Evolutionary conservation across 2,888 invertebrate genomes (phyloP).

Genomic region (Sesia apiformis): DNA sequence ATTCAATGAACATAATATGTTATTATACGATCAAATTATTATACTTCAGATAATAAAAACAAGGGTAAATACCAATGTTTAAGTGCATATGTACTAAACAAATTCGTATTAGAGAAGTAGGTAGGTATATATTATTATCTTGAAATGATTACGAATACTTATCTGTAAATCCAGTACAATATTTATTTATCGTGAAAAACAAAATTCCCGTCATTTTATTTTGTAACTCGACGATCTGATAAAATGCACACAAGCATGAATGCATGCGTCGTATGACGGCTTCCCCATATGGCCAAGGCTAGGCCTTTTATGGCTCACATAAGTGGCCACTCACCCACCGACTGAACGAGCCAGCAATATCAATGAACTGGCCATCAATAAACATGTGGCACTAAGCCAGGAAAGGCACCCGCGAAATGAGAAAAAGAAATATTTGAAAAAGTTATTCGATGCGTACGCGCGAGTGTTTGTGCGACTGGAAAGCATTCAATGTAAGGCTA

Average conservation of each 20-base stretch:
- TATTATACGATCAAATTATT: no score
- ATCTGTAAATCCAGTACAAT: no score
- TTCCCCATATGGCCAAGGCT: slow-evolving; percentile 73
- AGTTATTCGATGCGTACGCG: slow-evolving; percentile 56
- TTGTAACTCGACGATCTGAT: slow-evolving; percentile 58
- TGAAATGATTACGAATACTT: no score
- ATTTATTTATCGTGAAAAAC: no score
- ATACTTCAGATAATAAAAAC: no score
- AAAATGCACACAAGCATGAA: slow-evolving; percentile 59
- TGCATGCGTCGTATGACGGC: slow-evolving; percentile 62
- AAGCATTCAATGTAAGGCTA: slow-evolving; percentile 67
- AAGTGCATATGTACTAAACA: no score
- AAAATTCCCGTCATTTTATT: slow-evolving; percentile 36
- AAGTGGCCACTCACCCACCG: slow-evolving; percentile 72
- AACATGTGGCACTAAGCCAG: slow-evolving; percentile 70
- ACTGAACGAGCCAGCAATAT: slow-evolving; percentile 72
- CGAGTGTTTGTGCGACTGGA: slow-evolving; percentile 63
- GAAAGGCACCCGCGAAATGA: slow-evolving; percentile 69
- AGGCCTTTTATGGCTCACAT: slow-evolving; percentile 68
- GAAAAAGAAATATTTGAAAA: slow-evolving; percentile 71
- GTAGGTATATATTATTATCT: no score
- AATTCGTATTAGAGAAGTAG: no score
- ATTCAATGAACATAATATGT: no score
- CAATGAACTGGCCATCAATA: slow-evolving; percentile 74
- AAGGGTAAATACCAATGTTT: no score